Evolutionary conservation across 2,888 invertebrate genomes (phyloP).

Genomic region (Sarcophaga rosellei): DNA sequence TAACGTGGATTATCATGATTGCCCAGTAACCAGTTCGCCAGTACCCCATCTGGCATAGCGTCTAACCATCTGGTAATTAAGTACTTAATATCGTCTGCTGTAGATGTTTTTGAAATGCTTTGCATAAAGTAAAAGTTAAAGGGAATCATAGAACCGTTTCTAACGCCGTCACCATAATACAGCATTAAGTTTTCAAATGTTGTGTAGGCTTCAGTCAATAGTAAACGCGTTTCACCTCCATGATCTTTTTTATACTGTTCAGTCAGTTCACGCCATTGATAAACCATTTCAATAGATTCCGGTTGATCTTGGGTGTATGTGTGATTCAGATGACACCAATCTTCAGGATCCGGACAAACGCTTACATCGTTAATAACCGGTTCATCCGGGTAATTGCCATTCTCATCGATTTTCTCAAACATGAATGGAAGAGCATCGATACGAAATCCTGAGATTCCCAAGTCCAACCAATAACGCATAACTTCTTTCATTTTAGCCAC

Average conservation of each 20-base stretch:
- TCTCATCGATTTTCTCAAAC: slow-evolving; percentile 83
- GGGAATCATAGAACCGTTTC: slow-evolving; percentile 86
- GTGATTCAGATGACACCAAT: slow-evolving; percentile 67
- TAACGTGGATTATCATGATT: slow-evolving; percentile 87
- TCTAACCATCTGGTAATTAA: slow-evolving; percentile 84
- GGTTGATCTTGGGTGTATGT: slow-evolving; percentile 75
- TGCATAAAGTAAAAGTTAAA: slow-evolving; percentile 88
- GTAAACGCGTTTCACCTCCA: slow-evolving; percentile 82
- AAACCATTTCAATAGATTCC: slow-evolving; percentile 85
- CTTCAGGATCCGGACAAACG: slow-evolving; percentile 65
- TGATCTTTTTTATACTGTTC: slow-evolving; percentile 82
- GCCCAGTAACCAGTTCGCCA: slow-evolving; percentile 89
- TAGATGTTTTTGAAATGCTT: slow-evolving; percentile 78
- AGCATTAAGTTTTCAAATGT: slow-evolving; percentile 83
- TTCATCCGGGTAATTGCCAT: slow-evolving; percentile 83
- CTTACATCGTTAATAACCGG: slow-evolving; percentile 75
- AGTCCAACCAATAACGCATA: slow-evolving; percentile 89
- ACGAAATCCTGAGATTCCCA: slow-evolving; percentile 92
- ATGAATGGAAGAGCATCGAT: slow-evolving; percentile 85
- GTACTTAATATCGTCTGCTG: slow-evolving; percentile 82
- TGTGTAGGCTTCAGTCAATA: slow-evolving; percentile 89
- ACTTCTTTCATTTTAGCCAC: slow-evolving; percentile 85
- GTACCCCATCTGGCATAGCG: slow-evolving; percentile 83
- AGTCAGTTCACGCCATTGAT: slow-evolving; percentile 84
- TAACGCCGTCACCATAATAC: slow-evolving; percentile 84